phyloP scores from a whole-genome alignment of 2,113 vertebrate genomes.

The Spilogale gracilis region DNA sequence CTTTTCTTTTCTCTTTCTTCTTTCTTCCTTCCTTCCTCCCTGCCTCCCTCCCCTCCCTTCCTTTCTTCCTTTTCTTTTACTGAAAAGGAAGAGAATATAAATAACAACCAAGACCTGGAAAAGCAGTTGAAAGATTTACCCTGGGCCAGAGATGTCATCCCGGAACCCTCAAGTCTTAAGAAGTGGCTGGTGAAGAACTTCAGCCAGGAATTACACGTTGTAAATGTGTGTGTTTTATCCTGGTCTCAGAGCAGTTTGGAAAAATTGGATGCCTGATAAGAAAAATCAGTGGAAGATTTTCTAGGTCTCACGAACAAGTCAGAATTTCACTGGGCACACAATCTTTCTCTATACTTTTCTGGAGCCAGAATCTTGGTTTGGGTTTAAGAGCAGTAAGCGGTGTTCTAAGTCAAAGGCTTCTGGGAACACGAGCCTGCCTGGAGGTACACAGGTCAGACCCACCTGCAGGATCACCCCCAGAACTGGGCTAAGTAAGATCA shows the following conservation, averaged over 20 bases:
- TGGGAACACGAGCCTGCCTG: neutral
- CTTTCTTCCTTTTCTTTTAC: neutral
- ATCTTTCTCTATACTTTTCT: neutral
- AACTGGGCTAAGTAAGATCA: neutral
- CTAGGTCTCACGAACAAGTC: neutral
- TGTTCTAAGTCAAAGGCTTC: neutral
- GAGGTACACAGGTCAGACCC: neutral
- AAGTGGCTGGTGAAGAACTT: neutral
- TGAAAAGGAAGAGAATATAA: constrained; percentile 29
- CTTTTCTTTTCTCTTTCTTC: neutral
- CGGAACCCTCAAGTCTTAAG: neutral
- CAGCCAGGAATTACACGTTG: neutral
- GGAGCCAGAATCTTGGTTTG: neutral
- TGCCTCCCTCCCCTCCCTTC: neutral
- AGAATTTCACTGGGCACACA: neutral
- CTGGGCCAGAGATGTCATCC: neutral
- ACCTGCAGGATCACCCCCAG: neutral
- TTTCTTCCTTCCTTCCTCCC: neutral
- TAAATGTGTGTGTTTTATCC: neutral
- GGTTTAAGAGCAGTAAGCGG: neutral
- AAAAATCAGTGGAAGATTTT: constrained; percentile 2
- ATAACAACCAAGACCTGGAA: neutral
- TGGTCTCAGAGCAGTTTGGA: neutral
- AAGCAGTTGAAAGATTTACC: neutral
- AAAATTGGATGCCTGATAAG: neutral